These are phyloP conservation scores for Halesus radiatus DNA, from an alignment of 1,140 invertebrate species.

Conservation along the genomic window DNA sequence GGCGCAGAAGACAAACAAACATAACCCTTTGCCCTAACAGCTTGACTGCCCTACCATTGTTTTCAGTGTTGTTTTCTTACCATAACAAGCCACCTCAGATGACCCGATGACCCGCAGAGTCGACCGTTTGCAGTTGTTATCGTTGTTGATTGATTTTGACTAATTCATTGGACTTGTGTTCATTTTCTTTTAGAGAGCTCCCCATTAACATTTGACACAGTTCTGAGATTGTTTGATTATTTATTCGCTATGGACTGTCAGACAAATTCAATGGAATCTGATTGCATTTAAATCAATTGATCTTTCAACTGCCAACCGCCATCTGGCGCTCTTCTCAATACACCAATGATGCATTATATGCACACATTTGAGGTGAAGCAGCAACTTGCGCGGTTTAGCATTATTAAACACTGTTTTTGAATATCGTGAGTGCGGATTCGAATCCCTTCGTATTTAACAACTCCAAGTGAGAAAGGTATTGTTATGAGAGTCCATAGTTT, in stretches of 20 bases:
- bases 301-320: no score
- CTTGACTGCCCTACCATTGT: conserved; percentile 7
- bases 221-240: neutral
- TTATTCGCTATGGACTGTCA: neutral
- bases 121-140: conserved; percentile 33
- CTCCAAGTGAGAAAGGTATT: neutral
- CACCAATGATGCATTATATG: neutral
- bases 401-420: no score
- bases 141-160: conserved; percentile 10
- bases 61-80: conserved; percentile 35
- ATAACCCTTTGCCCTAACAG: conserved; percentile 37
- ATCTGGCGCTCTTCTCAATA: neutral
- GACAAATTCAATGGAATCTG: neutral
- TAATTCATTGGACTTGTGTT: neutral
- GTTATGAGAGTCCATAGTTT: conserved; percentile 1
- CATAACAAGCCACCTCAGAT: neutral
- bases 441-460: no score
- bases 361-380: no score
- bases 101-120: conserved; percentile 8
- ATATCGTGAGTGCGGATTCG: no score
- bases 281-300: no score
- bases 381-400: no score
- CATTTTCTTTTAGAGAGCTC: conserved; percentile 13
- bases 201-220: conserved; percentile 27
- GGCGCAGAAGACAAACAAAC: neutral